Conservation (phyloP, 2,797 vertebrate species). For the Neopelma chrysocephalum region DNA sequence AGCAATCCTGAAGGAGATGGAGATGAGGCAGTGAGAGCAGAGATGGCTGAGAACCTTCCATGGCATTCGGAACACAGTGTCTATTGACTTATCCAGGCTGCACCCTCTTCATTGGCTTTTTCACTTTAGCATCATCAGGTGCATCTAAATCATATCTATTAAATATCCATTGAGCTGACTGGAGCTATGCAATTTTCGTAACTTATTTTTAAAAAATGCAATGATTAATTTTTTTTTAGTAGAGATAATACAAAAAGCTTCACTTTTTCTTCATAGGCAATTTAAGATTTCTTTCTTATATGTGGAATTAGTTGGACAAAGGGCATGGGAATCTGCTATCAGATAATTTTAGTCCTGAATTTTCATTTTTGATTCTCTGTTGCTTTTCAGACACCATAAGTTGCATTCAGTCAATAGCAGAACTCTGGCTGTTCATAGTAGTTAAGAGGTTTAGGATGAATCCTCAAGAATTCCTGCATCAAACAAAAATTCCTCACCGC, state of each 20-base stretch:
- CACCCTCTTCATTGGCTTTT: neutral
- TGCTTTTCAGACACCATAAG: neutral
- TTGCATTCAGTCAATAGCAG: neutral
- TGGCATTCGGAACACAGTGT: fast-evolving
- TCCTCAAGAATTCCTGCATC: neutral
- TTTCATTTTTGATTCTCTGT: neutral
- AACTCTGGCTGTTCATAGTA: neutral
- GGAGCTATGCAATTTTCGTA: neutral
- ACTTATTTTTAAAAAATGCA: neutral
- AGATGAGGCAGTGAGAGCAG: neutral
- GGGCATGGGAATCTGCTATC: neutral
- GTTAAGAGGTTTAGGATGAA: neutral
- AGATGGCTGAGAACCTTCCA: neutral
- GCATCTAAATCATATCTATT: neutral
- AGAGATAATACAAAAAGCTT: neutral
- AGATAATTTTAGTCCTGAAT: neutral
- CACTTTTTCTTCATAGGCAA: neutral
- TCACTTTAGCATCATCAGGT: neutral
- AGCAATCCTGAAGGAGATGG: neutral
- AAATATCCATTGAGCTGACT: neutral
- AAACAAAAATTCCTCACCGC: neutral
- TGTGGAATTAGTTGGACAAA: neutral
- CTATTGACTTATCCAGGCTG: neutral
- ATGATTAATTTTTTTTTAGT: neutral
- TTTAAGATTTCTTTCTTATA: neutral